Conservation (phyloP, 2,113 vertebrate species). For the Sebastes fasciatus region DNA sequence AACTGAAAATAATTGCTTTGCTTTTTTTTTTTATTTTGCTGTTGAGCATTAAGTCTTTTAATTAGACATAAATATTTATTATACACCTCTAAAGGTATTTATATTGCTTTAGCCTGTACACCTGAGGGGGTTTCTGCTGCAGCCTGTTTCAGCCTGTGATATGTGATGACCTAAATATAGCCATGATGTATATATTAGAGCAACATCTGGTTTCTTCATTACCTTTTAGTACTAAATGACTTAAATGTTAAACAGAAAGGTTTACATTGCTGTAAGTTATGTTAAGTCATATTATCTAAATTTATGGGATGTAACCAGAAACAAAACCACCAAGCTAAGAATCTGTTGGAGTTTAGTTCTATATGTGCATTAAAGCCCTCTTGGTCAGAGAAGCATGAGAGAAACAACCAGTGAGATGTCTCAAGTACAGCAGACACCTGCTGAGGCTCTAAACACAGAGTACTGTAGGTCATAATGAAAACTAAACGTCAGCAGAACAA, state of each 20-base stretch:
- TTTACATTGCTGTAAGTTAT: neutral
- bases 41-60: neutral
- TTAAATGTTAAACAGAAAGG: neutral
- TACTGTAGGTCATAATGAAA: neutral
- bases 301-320: neutral
- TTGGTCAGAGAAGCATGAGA: neutral
- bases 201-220: neutral
- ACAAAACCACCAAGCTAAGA: neutral
- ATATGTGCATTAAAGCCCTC: neutral
- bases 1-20: neutral
- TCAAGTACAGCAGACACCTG: neutral
- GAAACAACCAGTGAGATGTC: neutral
- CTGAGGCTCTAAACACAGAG: neutral
- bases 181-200: neutral
- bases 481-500: neutral
- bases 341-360: neutral
- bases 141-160: neutral
- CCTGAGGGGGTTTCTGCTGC: neutral
- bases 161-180: neutral
- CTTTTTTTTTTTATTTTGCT: neutral
- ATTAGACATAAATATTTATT: conserved; percentile 20
- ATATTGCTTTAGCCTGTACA: neutral
- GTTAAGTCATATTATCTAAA: neutral
- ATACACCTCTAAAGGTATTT: neutral
- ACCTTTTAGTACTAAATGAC: neutral